Base-by-base conservation (phyloP, 2,797 vertebrate species). In the Muscicapa comitata region DNA sequence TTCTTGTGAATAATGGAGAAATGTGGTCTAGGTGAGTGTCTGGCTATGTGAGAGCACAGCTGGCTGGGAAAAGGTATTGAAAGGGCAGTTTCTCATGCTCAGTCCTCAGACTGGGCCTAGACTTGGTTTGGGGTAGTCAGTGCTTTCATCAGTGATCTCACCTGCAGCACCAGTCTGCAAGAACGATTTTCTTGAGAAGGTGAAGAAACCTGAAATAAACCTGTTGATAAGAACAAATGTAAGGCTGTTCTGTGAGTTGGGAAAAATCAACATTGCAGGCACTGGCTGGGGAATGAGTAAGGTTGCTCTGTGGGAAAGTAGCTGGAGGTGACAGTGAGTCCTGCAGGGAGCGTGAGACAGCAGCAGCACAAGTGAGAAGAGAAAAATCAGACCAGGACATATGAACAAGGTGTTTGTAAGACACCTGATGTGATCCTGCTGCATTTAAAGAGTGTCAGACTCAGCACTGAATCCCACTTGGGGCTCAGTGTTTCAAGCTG, bases 371-470 rank as follows among this genome's bases (percentile, higher is more conserved):
- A 96, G 74, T 55, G 37, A 94, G 68, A 83, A 93, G 68, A 86
- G 61, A 7, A 17, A 83, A 90, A 80, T 83, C 70, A 88, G 79
- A 28, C 31, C 23, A 43, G 72, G 38, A 68, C 11, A 2, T 76
- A 71, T 11, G 59, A 77, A 88, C 51, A 47, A 88, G 81, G 61
- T 90, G 85, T 94, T 87, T 88, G 28, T 75, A 50, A 94, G 82
- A 96, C 91, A 91, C 94, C 85, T 93, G 87, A 51, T 48, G 35
- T 75, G 88, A 77, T 94, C 75, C 65, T 71, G 68, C 66, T 90
- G 53, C 66, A 72, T 81, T 94, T 74, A 74, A 59, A 47, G 75
- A 88, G 88, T 86, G 87, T 93, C 50, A 91, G 62, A 54, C 73
- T 42, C 48, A 58, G 54, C 1, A 1, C 62, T 26, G 66, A 63